Conservation (phyloP, 2,888 invertebrate species). For the Troglohyphantes excavatus region DNA sequence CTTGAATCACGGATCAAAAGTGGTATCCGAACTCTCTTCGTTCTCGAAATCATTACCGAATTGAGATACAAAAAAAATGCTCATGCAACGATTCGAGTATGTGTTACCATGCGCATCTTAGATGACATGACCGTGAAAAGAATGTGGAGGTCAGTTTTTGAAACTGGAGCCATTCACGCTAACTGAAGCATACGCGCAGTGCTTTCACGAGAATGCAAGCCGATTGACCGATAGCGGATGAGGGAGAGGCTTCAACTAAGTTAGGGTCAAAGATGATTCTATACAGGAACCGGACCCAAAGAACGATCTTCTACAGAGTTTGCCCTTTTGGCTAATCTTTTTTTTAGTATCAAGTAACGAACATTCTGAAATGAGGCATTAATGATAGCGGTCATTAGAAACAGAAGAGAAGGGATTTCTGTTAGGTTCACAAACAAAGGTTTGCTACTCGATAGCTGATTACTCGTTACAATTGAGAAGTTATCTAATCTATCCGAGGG, state of each 20-base stretch:
- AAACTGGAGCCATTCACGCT: conserved; percentile 12
- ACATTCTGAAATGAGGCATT: not conserved
- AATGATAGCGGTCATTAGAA: conserved; percentile 6
- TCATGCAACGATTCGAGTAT: not conserved
- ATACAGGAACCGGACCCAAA: conserved; percentile 15
- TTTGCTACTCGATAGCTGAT: no score
- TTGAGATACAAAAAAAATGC: not conserved
- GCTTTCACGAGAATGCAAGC: conserved; percentile 15
- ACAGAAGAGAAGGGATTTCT: not conserved
- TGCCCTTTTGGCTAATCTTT: conserved; percentile 1
- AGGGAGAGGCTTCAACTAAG: conserved; percentile 30
- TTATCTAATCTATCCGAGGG: no score
- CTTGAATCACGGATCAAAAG: not conserved
- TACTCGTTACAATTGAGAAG: no score
- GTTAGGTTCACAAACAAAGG: no score
- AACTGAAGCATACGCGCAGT: conserved; percentile 13
- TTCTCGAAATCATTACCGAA: conserved; percentile 4
- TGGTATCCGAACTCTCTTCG: not conserved
- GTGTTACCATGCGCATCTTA: conserved; percentile 13
- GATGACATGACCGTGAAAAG: conserved; percentile 35
- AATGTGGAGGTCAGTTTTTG: conserved; percentile 35
- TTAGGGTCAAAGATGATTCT: conserved; percentile 32
- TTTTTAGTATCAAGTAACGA: not conserved
- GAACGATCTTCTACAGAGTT: not conserved
- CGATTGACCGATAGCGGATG: conserved; percentile 45